Conservation (phyloP, 1,140 invertebrate species). For the Drosophila tsacasi region DNA sequence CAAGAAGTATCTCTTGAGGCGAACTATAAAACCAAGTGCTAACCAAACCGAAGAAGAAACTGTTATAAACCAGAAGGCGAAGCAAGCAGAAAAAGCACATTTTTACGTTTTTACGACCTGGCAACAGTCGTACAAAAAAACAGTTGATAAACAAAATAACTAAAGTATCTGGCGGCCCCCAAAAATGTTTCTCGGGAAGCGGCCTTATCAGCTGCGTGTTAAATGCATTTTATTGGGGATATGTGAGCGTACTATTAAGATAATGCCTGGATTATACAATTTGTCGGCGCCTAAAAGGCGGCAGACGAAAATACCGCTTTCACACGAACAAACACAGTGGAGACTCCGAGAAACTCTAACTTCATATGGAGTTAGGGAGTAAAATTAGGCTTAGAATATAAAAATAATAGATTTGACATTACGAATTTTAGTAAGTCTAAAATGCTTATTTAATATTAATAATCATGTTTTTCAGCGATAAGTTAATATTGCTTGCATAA, state of each 20-base stretch:
- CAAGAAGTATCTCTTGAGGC: conserved; percentile 32
- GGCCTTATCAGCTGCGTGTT: conserved; percentile 54
- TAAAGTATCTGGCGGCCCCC: conserved; percentile 38
- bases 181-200: conserved; percentile 17
- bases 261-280: conserved; percentile 49
- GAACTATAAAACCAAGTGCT: conserved; percentile 33
- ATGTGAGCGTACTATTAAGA: conserved; percentile 46
- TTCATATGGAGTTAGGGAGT: not conserved
- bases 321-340: conserved; percentile 24
- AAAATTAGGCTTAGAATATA: not conserved
- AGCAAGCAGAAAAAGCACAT: conserved; percentile 35
- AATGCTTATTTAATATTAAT: not conserved
- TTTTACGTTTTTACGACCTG: conserved; percentile 54
- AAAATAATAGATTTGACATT: not conserved
- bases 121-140: conserved; percentile 37
- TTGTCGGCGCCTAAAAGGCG: conserved; percentile 74
- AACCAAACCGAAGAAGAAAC: conserved; percentile 36
- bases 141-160: conserved; percentile 53
- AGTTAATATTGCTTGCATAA: too few species aligned
- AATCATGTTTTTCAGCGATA: not conserved
- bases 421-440: too few species aligned
- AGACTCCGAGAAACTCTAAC: not conserved
- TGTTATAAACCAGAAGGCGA: conserved; percentile 56
- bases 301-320: conserved; percentile 58
- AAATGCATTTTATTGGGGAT: conserved; percentile 40